Evolutionary conservation across 2,888 invertebrate genomes (phyloP), one percentile per base, ranked within the genome.

Genomic region (Plutella xylostella): DNA sequence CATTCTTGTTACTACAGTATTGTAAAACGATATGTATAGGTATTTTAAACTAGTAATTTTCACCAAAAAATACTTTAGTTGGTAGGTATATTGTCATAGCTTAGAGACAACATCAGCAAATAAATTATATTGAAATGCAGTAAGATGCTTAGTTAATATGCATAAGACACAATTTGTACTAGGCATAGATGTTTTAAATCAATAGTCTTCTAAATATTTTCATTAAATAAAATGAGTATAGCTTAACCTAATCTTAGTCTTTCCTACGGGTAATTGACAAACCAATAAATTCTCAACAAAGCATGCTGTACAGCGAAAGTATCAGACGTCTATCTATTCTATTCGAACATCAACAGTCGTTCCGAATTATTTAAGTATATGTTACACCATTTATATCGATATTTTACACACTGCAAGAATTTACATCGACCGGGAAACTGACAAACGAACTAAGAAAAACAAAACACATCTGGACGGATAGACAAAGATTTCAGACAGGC

Each of bases 11-110:
- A n/a, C n/a, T n/a, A n/a, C n/a, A n/a, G n/a, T n/a, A n/a, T n/a
- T n/a, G n/a, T n/a, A n/a, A n/a, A n/a, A n/a, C n/a, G 82, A 82
- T 82, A 82, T 82, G 82, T 80, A 73, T 78, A 38, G 28, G n/a
- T n/a, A n/a, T n/a, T n/a, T n/a, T n/a, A n/a, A 45, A 30, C 3
- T 11, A 17, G 22, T 43, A 43, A 28, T 35, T 35, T 22, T 9
- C 40, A 7, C 11, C 28, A 15, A 18, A 40, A 20, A 14, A 40
- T 31, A 30, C 6, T 25, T 25, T 7, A 25, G 5, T 7, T 25
- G 5, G 11, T 25, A 25, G 35, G 25, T 20, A 48, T 49, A 50
- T 50, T 47, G 45, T 48, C 48, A 31, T 38, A 48, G 45, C 34
- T 21, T n/a, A n/a, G n/a, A n/a, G 42, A 19, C 45, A 37, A 45